A percentile compares a stretch with the other conserved stretches of the same genome.
Conservation (phyloP, 2,888 invertebrate genomes). For the Andrena hattorfiana region DNA sequence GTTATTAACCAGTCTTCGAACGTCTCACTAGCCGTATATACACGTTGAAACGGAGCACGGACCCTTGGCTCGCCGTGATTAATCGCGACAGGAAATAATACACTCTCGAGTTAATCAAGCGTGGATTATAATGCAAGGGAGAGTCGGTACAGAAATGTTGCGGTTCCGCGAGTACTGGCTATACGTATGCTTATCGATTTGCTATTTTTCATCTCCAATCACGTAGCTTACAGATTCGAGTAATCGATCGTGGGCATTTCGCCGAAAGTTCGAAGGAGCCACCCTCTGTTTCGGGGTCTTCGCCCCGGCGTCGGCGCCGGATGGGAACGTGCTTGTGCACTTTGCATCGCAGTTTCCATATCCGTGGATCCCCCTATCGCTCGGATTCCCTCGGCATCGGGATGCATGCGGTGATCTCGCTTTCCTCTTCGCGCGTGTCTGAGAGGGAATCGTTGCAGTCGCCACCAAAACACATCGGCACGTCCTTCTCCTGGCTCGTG, state of each 20-base stretch:
- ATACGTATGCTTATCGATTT: no score
- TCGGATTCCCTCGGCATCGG: constrained; percentile 29
- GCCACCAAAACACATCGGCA: constrained; percentile 67
- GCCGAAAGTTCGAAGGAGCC: neutral
- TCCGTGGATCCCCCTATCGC: neutral
- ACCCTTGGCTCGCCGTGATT: neutral
- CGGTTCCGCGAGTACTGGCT: no score
- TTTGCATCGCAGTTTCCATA: neutral
- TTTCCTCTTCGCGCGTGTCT: neutral
- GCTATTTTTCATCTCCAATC: no score
- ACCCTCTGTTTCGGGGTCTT: neutral
- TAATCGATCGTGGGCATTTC: neutral
- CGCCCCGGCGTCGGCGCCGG: no score
- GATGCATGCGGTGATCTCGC: neutral
- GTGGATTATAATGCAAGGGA: no score
- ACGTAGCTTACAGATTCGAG: neutral
- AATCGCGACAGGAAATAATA: neutral
- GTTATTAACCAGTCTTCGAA: constrained; percentile 13
- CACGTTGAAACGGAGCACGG: no score
- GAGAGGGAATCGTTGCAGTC: constrained; percentile 57
- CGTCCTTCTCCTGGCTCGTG: constrained; percentile 18
- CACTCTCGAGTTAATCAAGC: no score
- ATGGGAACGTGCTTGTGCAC: neutral
- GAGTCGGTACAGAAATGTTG: no score
- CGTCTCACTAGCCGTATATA: neutral